Evolutionary conservation across 1,140 invertebrate species (phyloP).

Genomic region (Hylaeus anthracinus): DNA sequence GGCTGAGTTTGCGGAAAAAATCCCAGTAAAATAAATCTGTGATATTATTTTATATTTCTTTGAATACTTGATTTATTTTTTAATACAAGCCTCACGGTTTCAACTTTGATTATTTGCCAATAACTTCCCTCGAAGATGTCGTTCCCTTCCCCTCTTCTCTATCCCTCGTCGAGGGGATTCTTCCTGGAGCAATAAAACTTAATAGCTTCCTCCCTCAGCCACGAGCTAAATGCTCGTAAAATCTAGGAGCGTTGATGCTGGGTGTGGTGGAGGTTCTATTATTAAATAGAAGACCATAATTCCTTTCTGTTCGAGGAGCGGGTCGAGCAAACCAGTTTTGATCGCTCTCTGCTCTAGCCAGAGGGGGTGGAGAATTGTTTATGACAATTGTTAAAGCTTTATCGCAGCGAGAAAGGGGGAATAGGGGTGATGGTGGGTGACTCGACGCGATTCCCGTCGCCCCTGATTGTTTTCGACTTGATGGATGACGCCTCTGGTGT

Average conservation of each 20-base stretch:
- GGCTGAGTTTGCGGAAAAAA: too few relatives aligned
- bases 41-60: too few relatives aligned
- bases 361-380: neutral
- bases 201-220: neutral
- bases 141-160: neutral
- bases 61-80: too few relatives aligned
- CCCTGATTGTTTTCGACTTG: constrained; percentile 28
- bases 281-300: constrained; percentile 40
- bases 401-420: neutral
- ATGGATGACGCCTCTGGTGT: constrained; percentile 18
- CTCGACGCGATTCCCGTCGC: constrained; percentile 22
- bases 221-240: constrained; percentile 32
- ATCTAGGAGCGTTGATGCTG: constrained; percentile 18
- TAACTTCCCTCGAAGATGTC: neutral
- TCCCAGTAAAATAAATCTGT: too few relatives aligned
- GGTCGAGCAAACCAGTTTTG: neutral
- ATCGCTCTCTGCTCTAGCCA: neutral
- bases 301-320: neutral
- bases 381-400: constrained; percentile 33
- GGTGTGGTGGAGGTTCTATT: neutral
- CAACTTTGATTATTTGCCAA: too few relatives aligned
- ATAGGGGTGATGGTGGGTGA: neutral
- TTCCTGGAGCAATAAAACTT: constrained; percentile 32
- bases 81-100: too few relatives aligned
- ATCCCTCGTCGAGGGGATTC: neutral